These are phyloP conservation scores for Delphinapterus leucas DNA, from an alignment of 2,113 vertebrate species.

Conservation along the genomic window DNA sequence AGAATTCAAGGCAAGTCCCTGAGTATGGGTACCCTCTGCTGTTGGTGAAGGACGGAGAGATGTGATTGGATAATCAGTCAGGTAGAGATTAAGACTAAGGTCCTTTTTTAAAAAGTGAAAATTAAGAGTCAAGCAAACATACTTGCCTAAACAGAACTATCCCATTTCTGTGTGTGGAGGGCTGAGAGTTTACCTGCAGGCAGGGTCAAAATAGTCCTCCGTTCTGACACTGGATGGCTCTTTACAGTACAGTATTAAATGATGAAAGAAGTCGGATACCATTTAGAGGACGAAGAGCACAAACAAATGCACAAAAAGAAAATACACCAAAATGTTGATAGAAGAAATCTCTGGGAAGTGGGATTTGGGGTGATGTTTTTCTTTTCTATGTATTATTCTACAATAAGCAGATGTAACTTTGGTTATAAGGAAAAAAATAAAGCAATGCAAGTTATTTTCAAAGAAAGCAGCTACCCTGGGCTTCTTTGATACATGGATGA, in stretches of 20 bases:
- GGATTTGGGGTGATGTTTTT: neutral
- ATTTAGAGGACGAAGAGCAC: neutral
- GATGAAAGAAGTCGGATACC: neutral
- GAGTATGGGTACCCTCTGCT: neutral
- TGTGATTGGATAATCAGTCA: neutral
- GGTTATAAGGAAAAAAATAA: neutral
- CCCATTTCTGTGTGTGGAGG: neutral
- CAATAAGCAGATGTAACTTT: neutral
- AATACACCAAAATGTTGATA: neutral
- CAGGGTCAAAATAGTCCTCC: neutral
- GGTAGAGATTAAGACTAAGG: neutral
- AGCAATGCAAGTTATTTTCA: neutral
- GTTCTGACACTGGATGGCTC: neutral
- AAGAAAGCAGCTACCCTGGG: neutral
- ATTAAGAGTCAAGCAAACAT: neutral
- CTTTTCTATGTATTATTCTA: neutral
- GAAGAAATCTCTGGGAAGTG: neutral
- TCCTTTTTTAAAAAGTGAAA: neutral
- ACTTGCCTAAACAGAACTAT: neutral
- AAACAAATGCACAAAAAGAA: neutral
- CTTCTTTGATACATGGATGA: neutral
- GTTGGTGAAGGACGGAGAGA: neutral
- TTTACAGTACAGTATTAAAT: neutral
- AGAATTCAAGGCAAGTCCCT: conserved; percentile 20
- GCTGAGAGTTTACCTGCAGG: neutral